Evolutionary conservation across 2,888 invertebrate genomes (phyloP).

Genomic region (Acronicta alni): DNA sequence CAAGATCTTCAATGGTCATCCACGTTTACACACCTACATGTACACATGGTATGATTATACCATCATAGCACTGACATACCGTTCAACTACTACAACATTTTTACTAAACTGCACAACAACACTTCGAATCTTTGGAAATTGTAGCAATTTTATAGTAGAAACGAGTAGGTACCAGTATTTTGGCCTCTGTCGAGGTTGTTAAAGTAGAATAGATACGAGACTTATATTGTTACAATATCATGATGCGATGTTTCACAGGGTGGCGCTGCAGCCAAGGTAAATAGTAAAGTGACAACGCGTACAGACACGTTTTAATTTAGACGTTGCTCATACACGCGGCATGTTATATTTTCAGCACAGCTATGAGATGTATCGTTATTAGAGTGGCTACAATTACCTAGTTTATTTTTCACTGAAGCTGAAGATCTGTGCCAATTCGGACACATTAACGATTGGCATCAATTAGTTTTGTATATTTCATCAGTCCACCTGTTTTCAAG

Average conservation of each 20-base stretch:
- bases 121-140: constrained; percentile 19
- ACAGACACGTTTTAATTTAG: constrained; percentile 70
- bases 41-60: constrained; percentile 4
- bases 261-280: constrained; percentile 87
- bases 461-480: constrained; percentile 48
- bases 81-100: constrained; percentile 24
- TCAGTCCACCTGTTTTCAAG: constrained; percentile 32
- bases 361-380: constrained; percentile 67
- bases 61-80: constrained; percentile 13
- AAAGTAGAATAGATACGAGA: constrained; percentile 46
- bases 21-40: constrained; percentile 2
- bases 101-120: constrained; percentile 13
- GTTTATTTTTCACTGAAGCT: constrained; percentile 56
- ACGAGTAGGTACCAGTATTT: constrained; percentile 1
- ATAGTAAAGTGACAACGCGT: constrained; percentile 63
- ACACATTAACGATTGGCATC: constrained; percentile 54
- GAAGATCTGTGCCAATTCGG: constrained; percentile 60
- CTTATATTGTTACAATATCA: constrained; percentile 63
- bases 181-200: constrained; percentile 2
- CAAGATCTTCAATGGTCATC: constrained; percentile 35
- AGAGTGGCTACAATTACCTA: constrained; percentile 64
- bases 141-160: constrained; percentile 13
- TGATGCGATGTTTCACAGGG: constrained; percentile 82
- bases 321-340: constrained; percentile 71
- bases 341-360: constrained; percentile 75